Percentiles rank a stretch among this genome's conserved stretches.
phyloP scores from a whole-genome alignment of 2,797 vertebrate species.

The Manis javanica region DNA sequence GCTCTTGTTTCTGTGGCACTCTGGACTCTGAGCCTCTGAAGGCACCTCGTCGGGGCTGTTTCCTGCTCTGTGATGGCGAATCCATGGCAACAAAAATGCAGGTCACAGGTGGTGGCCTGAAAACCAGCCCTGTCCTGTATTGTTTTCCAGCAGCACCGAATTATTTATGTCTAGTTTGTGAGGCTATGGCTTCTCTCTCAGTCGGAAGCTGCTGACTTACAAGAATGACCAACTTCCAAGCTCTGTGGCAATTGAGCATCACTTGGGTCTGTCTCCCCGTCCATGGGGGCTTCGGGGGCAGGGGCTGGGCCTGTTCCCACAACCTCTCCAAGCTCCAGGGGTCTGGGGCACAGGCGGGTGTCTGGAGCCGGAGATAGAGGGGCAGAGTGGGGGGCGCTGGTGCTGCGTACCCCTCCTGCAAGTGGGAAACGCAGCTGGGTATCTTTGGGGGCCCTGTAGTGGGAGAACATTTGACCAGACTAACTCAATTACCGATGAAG shows the following conservation, averaged over 20 bases:
- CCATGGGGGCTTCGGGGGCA: accelerated
- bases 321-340: background rate
- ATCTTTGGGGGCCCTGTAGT: background rate
- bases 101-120: background rate
- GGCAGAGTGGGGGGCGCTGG: background rate
- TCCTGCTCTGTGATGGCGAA: background rate
- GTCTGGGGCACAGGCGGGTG: background rate
- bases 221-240: background rate
- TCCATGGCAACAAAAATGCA: too few relatives aligned
- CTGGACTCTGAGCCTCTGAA: too few relatives aligned
- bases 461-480: background rate
- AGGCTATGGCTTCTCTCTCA: background rate
- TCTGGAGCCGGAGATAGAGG: background rate
- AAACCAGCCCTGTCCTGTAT: background rate
- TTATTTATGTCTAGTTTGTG: background rate
- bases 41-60: background rate
- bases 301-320: background rate
- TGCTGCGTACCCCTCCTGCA: too few relatives aligned
- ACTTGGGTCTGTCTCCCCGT: background rate
- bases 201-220: background rate
- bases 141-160: background rate
- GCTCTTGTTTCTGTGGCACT: background rate
- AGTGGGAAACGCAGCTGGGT: background rate
- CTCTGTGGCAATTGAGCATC: too few relatives aligned
- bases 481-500: background rate